phyloP scores from a whole-genome alignment of 2,888 invertebrate species.

The Apantesis nais region DNA sequence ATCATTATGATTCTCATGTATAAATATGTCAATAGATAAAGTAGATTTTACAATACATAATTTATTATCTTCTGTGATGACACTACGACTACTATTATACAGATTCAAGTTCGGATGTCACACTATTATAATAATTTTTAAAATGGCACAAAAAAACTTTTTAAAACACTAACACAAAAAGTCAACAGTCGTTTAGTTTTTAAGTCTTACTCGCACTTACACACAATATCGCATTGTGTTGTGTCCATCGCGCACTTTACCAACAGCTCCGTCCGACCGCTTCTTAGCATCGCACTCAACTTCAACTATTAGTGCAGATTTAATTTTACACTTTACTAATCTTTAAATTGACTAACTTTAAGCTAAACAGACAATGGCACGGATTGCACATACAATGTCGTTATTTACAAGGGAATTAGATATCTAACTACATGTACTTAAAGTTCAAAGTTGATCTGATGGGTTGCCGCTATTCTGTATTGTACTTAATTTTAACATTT shows the following conservation, averaged over 20 bases:
- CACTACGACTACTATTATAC: constrained; percentile 80
- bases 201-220: constrained; percentile 72
- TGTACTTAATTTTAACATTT: constrained; percentile 79
- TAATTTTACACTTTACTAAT: constrained; percentile 61
- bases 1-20: constrained; percentile 80
- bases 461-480: constrained; percentile 66
- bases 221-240: constrained; percentile 53
- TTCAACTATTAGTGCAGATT: constrained; percentile 51
- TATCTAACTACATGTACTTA: constrained; percentile 67
- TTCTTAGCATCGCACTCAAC: constrained; percentile 48
- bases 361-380: constrained; percentile 85
- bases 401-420: constrained; percentile 80
- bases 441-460: constrained; percentile 73
- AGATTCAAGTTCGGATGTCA: constrained; percentile 86
- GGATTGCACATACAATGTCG: constrained; percentile 82
- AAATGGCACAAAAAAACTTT: constrained; percentile 85
- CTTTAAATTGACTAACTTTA: constrained; percentile 79
- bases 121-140: constrained; percentile 80
- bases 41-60: constrained; percentile 82
- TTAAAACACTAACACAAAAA: constrained; percentile 84
- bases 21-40: constrained; percentile 84
- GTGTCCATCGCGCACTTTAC: constrained; percentile 56
- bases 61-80: constrained; percentile 82
- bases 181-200: constrained; percentile 75
- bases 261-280: constrained; percentile 47